phyloP scores from a whole-genome alignment of 2,113 vertebrate species.

The Pterocles gutturalis region DNA sequence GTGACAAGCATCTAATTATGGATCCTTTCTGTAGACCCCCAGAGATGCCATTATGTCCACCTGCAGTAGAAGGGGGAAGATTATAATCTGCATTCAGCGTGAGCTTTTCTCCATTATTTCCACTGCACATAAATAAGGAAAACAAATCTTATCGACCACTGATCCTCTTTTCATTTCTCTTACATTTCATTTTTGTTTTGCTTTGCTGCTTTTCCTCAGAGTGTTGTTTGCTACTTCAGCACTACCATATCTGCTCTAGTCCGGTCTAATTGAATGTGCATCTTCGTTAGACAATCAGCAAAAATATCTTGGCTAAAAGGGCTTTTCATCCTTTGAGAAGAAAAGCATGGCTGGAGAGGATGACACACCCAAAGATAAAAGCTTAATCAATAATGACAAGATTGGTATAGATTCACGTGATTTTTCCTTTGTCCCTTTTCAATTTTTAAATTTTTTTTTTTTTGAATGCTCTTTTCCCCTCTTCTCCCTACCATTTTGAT shows the following conservation, averaged over 20 bases:
- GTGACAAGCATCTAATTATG: background rate
- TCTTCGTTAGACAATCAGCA: background rate
- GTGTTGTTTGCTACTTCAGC: background rate
- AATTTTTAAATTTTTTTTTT: background rate
- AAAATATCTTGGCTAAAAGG: background rate
- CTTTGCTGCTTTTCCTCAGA: background rate
- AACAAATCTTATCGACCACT: background rate
- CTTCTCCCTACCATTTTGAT: background rate
- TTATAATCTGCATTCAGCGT: conserved; percentile 26
- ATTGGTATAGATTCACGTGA: background rate
- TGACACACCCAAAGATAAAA: background rate
- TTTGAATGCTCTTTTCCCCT: background rate
- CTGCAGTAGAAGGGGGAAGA: background rate
- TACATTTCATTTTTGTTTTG: background rate
- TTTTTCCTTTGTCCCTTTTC: background rate
- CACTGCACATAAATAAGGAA: background rate
- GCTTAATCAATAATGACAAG: background rate
- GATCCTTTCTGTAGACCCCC: background rate
- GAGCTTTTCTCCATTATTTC: conserved; percentile 14
- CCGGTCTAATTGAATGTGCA: background rate
- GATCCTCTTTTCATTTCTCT: background rate
- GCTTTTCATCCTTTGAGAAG: background rate
- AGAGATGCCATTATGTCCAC: conserved; percentile 25
- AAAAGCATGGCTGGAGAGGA: background rate
- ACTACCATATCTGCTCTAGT: background rate